Evolutionary conservation across 1,140 invertebrate genomes (phyloP), one percentile per base, ranked within the genome.

Genomic region (Drosophila obscura): DNA sequence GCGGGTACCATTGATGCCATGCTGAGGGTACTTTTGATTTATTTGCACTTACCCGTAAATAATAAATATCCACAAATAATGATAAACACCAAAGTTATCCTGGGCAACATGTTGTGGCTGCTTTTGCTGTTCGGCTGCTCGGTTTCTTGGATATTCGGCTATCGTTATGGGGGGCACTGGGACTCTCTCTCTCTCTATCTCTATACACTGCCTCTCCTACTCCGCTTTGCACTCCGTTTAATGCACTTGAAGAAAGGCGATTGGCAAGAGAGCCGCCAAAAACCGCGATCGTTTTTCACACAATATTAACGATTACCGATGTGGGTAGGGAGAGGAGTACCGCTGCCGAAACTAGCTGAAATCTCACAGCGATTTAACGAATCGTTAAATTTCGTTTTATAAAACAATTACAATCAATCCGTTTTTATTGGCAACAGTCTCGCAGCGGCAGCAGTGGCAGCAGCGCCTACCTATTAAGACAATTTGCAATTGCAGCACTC

Each of bases 21-120:
- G 77, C 31, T 73, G 55, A 79, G 80, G 79, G 72, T 81, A 65
- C 73, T 26, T 26, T 49, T 59, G 65, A 41, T 60, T 69, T 62
- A 66, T 62, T 69, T 50, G 15, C 65, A 68, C 52, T 67, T 71
- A 71, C 55, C 64, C 52, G 56, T 67, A 68, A 56, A 66, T 68
- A 91, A 77, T 64, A 91, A 76, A 80, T 89, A 91, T 91, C 90
- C 90, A 75, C 90, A 91, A 73, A 91, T 69, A 61, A 91, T 69
- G 58, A 91, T 74, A 28, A 91, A 55, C 69, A 91, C 65, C 50
- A 91, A 64, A 46, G 59, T 78, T 77, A 90, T 87, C 66, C 88
- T 90, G 53, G 87, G 87, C 80, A 90, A 80, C 88, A 90, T 90
- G 67, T 75, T 90, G 87, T 72, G 74, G 60, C 59, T 67, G 57